Base-by-base conservation (phyloP, 2,797 vertebrate species). In the Enteromius trimaculatus region DNA sequence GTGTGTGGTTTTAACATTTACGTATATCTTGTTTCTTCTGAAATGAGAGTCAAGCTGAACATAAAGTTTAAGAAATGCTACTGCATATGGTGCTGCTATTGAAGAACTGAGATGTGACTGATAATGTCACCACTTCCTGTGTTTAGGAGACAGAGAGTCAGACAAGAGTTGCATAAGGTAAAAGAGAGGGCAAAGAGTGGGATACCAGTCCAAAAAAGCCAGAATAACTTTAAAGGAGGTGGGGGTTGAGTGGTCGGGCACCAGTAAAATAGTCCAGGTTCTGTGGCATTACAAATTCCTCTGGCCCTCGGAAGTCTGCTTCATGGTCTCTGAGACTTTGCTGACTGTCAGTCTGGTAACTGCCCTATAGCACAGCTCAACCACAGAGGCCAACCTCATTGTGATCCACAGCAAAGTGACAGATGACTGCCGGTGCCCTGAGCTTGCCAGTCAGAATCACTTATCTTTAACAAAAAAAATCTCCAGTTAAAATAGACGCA, bases 301-400 rank as follows among this genome's bases (percentile, higher is more conserved):
- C 47, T 76, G 64, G 65, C 62, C 58, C 34, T 72, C 75, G 65
- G 77, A 86, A 86, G 71, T 82, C 49, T 83, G 75, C 81, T 84
- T 72, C 34, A 65, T 65, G 84, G 31, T 58, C 51, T 81, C 29
- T 55, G 74, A 31, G 85, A 84, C 78, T 87, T 86, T 85, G 87
- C 87, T 88, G 86, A 87, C 86, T 72, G 75, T 31, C 79, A 21
- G 81, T 88, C 75, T 88, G 58, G 62, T 74, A 81, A 51, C 19
- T n/a, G 51, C 51, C 75, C 60, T 77, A 4, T 51, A 79, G 26
- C 58, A 42, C 26, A 64, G 53, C 42, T 74, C 29, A 70, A 83
- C 84, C 77, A 62, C 83, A 69, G 60, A 42, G 58, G 82, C 70
- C 31, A 66, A 77, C 72, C 79, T 21, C 84, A 82, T 37, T 42